phyloP scores from a whole-genome alignment of 2,888 invertebrate genomes.

The Hemicrepidius hirtus region DNA sequence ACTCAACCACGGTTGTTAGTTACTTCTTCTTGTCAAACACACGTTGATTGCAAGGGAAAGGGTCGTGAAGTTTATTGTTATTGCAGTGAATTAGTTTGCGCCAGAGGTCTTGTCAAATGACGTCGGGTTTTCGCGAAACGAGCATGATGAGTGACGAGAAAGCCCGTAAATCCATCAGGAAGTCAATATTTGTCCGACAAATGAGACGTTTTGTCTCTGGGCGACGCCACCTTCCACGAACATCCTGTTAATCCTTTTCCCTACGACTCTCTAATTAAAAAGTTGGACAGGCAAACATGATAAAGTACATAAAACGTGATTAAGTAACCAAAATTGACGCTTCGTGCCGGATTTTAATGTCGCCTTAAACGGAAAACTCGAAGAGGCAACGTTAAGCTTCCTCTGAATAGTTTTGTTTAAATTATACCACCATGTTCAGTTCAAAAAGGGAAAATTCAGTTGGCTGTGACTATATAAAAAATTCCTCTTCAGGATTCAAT shows the following conservation, averaged over 20 bases:
- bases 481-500: no score
- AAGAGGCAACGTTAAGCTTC: background rate
- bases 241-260: slow-evolving; percentile 37
- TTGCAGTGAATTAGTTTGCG: slow-evolving; percentile 43
- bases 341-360: background rate
- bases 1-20: slow-evolving; percentile 25
- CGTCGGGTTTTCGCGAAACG: slow-evolving; percentile 30
- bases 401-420: slow-evolving; percentile 1
- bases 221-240: slow-evolving; percentile 39
- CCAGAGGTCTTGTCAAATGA: slow-evolving; percentile 41
- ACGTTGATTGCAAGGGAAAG: slow-evolving; percentile 44
- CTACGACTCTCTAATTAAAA: slow-evolving; percentile 46
- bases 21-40: slow-evolving; percentile 38
- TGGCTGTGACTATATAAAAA: no score
- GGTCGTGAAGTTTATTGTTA: slow-evolving; percentile 47
- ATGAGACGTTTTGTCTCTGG: slow-evolving; percentile 46
- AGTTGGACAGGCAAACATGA: slow-evolving; percentile 40
- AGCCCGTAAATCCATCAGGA: slow-evolving; percentile 48
- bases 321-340: slow-evolving; percentile 29
- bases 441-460: no score
- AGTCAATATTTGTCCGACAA: slow-evolving; percentile 50
- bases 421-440: no score
- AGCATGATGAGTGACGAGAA: slow-evolving; percentile 42
- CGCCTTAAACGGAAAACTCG: background rate
- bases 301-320: slow-evolving; percentile 39